Evolutionary conservation across 2,113 vertebrate genomes (phyloP), one percentile per base, ranked within the genome.

Genomic region (Microcebus ravelobensis): DNA sequence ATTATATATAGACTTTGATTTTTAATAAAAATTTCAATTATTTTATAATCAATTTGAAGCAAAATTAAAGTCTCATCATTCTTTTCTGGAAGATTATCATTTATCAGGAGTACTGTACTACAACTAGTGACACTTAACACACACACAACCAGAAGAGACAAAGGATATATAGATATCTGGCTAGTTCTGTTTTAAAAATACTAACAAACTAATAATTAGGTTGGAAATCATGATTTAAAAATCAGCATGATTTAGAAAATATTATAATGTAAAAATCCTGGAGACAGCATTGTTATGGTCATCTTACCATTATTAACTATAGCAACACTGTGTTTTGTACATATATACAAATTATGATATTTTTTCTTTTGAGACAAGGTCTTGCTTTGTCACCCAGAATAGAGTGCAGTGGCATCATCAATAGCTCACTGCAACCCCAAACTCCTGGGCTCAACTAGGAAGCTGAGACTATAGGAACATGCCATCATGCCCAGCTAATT

Each of bases 11-110:
- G 42, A 82, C 15, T 91, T 65, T 90, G 7, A 90, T 82, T 83
- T 95, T 83, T 67, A 87, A 82, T 92, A 5, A 77, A 97, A 95
- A 87, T 67, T 94, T 92, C 52, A 94, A 82, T 87, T 71, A 77
- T 71, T 95, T 94, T 94, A 92, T 8, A 92, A 81, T 73, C 15
- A 89, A 86, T 70, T 29, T 92, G n/a, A 87, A 95, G 91, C 9
- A 76, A 11, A 93, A 81, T 65, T 59, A 93, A 96, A 93, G 21
- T 77, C 61, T 87, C 88, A n/a, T n/a, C 68, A 81, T 77, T 91
- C 15, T 81, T 77, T n/a, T 90, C 39, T 79, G 55, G 20, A 63
- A 39, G 36, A 87, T 55, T 84, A 94, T 42, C n/a, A 82, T 55
- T 94, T 25, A 92, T 85, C 29, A 94, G 42, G 36, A 93, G 59